Percentiles rank a stretch among this genome's conserved stretches.
Conservation (phyloP, 2,113 vertebrate species). For the Triplophysa siluroides region DNA sequence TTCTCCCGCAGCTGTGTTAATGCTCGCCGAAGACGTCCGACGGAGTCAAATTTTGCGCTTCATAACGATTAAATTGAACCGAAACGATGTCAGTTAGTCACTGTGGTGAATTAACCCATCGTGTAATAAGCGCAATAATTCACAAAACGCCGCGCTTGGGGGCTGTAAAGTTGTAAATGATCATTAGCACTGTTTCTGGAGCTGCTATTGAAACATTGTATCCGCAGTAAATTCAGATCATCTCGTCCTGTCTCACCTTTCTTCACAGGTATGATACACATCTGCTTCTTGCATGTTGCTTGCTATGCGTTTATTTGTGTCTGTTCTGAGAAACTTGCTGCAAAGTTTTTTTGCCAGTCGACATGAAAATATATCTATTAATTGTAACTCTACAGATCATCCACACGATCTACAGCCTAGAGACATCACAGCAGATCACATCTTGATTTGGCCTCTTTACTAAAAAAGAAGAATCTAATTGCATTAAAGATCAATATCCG, state of each 20-base stretch:
- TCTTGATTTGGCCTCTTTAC: not conserved
- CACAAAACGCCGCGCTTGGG: not conserved
- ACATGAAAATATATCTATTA: not conserved
- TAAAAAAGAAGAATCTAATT: not conserved
- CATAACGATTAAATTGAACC: not conserved
- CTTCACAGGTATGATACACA: slow-evolving; percentile 42
- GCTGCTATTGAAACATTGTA: slow-evolving; percentile 33
- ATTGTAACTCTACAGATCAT: not conserved
- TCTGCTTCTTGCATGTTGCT: not conserved
- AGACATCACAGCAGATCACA: not conserved
- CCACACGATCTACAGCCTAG: not conserved
- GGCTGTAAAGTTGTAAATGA: slow-evolving; percentile 3
- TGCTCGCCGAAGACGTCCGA: slow-evolving; percentile 14
- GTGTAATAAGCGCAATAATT: not conserved
- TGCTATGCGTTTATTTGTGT: not conserved
- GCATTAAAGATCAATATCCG: not conserved
- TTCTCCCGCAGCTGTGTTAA: slow-evolving; percentile 43
- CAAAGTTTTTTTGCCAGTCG: not conserved
- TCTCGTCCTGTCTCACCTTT: slow-evolving; percentile 7
- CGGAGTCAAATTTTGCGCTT: slow-evolving; percentile 8
- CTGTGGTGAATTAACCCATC: slow-evolving; percentile 26
- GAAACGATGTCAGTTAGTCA: not conserved
- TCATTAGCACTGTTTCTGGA: slow-evolving; percentile 17
- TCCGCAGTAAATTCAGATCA: slow-evolving; percentile 42
- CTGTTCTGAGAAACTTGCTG: slow-evolving; percentile 25